Percentiles rank a stretch among this genome's conserved stretches.
Evolutionary conservation across 1,140 invertebrate species (phyloP).

Genomic region (Dermatophagoides farinae): DNA sequence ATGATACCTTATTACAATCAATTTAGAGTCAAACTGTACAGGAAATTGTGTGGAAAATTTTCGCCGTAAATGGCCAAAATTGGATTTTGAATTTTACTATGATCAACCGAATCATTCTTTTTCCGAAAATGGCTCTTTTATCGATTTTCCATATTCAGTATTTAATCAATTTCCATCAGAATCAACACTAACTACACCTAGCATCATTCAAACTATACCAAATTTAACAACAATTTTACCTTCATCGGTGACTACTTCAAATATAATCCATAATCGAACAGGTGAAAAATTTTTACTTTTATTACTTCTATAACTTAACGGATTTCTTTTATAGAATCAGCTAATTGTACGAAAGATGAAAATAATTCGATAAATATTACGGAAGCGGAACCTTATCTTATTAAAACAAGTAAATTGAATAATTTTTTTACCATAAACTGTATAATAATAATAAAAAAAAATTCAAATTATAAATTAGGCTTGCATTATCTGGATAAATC

Average conservation of each 20-base stretch:
- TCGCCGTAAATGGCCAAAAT: constrained; percentile 1
- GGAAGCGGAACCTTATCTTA: background rate
- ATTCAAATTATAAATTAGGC: background rate
- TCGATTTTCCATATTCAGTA: background rate
- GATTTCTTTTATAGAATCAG: too few relatives aligned
- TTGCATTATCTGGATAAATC: background rate
- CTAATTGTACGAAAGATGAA: background rate
- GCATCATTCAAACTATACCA: too few relatives aligned
- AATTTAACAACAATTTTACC: too few relatives aligned
- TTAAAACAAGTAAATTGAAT: background rate
- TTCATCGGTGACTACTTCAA: too few relatives aligned
- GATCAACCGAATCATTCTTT: background rate
- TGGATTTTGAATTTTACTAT: constrained; percentile 8
- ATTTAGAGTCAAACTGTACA: background rate
- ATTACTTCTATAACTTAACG: too few relatives aligned
- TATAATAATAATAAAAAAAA: background rate
- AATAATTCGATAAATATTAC: background rate
- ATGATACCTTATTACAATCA: too few relatives aligned
- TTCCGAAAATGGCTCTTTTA: background rate
- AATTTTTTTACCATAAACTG: background rate
- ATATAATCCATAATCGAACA: too few relatives aligned
- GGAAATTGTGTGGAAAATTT: background rate
- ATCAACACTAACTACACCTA: background rate
- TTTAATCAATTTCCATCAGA: background rate
- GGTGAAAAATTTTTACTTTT: too few relatives aligned